Percentiles rank a stretch among this genome's conserved stretches.
These are phyloP conservation scores for Anthopleura xanthogrammica DNA, from an alignment of 92 coral and sea anemone species.

Conservation along the genomic window DNA sequence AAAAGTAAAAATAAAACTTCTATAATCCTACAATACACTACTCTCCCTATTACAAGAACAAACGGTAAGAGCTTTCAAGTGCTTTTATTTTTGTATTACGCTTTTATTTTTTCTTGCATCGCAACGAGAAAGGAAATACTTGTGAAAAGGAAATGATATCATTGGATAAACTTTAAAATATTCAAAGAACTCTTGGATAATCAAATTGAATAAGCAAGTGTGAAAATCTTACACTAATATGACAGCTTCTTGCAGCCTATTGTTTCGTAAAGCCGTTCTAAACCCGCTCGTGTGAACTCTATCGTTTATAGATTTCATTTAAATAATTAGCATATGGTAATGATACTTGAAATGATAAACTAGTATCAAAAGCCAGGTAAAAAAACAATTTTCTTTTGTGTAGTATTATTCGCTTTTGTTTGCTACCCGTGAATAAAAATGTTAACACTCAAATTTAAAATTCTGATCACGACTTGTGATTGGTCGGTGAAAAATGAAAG, in stretches of 20 bases:
- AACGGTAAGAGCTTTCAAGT: not conserved
- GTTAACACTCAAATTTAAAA: conserved; percentile 83
- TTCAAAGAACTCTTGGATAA: not conserved
- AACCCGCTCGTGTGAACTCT: not conserved
- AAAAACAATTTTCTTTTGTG: conserved; percentile 42
- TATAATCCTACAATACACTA: not conserved
- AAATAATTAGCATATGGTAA: conserved; percentile 27
- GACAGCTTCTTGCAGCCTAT: not conserved
- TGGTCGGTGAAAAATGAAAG: conserved; percentile 45
- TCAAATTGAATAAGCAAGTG: not conserved
- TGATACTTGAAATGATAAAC: conserved; percentile 10
- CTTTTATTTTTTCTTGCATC: not conserved
- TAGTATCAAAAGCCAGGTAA: conserved; percentile 16
- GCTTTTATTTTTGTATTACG: not conserved
- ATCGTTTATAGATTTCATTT: conserved; percentile 8
- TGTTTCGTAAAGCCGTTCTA: conserved; percentile 3
- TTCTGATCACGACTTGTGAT: conserved; percentile 52
- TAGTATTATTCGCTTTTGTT: conserved; percentile 61
- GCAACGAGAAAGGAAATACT: not conserved
- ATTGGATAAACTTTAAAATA: not conserved
- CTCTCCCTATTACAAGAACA: not conserved
- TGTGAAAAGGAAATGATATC: not conserved
- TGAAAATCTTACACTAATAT: not conserved
- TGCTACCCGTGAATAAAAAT: conserved; percentile 67
- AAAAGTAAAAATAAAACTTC: too few species aligned